phyloP scores from a whole-genome alignment of 2,113 vertebrate genomes.

The Triplophysa tibetana region DNA sequence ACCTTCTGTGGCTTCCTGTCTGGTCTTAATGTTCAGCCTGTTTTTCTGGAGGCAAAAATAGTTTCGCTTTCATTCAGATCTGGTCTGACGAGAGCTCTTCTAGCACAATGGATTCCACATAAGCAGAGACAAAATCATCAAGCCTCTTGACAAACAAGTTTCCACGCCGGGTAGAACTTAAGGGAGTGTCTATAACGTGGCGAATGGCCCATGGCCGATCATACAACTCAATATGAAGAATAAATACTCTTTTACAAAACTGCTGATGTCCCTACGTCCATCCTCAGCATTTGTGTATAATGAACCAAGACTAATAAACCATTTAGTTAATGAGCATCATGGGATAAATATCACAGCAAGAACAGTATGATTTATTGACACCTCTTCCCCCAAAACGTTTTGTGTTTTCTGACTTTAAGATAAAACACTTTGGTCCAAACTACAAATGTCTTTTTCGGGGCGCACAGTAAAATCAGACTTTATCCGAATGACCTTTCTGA shows the following conservation, averaged over 20 bases:
- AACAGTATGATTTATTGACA: no score
- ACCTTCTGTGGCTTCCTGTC: constrained; percentile 60
- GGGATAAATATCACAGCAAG: no score
- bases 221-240: background rate
- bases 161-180: constrained; percentile 1
- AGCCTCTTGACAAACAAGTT: constrained; percentile 49
- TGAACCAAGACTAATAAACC: no score
- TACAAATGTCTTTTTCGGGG: no score
- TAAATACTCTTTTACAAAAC: constrained; percentile 13
- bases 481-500: no score
- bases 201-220: background rate
- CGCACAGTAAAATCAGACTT: no score
- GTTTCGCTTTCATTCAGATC: constrained; percentile 40
- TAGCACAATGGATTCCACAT: constrained; percentile 25
- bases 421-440: no score
- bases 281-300: no score
- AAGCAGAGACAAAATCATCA: constrained; percentile 44
- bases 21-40: constrained; percentile 54
- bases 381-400: no score
- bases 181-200: background rate
- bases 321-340: no score
- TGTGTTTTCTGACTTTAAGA: no score
- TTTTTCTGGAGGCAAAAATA: constrained; percentile 59
- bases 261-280: background rate
- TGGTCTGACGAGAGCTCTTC: constrained; percentile 45